phyloP scores from a whole-genome alignment of 2,888 invertebrate species.

The Branchipolynoe longqiensis region DNA sequence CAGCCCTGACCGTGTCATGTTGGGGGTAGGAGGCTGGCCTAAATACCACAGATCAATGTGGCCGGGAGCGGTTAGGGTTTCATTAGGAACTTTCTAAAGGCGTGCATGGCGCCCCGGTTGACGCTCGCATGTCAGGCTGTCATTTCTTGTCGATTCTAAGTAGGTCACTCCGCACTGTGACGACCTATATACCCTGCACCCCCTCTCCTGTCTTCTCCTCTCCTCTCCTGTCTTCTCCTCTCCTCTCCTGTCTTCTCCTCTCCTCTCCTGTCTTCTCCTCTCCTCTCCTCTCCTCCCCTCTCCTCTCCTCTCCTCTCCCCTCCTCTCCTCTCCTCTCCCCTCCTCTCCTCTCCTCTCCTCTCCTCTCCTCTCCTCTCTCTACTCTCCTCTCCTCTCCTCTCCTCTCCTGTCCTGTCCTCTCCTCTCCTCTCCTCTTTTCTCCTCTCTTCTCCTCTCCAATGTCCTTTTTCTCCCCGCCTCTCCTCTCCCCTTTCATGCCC shows the following conservation, averaged over 20 bases:
- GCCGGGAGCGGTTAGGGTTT: too few relatives aligned
- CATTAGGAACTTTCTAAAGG: too few relatives aligned
- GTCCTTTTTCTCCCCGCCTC: background rate
- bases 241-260: too few relatives aligned
- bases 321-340: background rate
- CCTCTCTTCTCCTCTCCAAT: background rate
- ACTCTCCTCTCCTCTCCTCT: background rate
- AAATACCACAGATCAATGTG: too few relatives aligned
- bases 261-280: background rate
- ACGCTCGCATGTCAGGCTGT: slow-evolving; percentile 4
- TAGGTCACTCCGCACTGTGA: slow-evolving; percentile 17
- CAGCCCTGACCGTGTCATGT: too few relatives aligned
- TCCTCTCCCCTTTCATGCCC: background rate
- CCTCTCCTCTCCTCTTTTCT: background rate
- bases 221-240: too few relatives aligned
- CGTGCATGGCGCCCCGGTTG: background rate
- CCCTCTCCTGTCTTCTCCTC: background rate
- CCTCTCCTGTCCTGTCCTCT: background rate
- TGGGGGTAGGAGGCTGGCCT: too few relatives aligned
- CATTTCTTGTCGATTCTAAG: background rate
- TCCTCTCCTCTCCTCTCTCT: background rate
- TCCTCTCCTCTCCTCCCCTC: background rate
- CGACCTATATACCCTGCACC: background rate
- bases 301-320: background rate
- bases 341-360: background rate